Conservation (phyloP, 2,888 invertebrate genomes). For the Seira ritae region DNA sequence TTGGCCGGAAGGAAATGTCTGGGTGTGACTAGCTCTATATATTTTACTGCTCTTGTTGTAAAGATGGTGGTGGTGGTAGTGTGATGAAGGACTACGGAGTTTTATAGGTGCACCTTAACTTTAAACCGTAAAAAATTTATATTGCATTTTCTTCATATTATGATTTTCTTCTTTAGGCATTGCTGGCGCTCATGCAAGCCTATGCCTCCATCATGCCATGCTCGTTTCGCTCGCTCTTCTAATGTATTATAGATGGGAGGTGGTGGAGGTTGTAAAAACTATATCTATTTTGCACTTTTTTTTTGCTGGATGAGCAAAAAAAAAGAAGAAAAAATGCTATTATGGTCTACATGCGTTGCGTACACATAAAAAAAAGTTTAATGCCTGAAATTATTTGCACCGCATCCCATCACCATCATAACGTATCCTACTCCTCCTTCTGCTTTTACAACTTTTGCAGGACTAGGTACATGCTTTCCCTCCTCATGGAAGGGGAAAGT, state of each 20-base stretch:
- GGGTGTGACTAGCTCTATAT: slow-evolving; percentile 41
- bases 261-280: not conserved
- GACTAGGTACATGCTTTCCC: not conserved
- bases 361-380: slow-evolving; percentile 63
- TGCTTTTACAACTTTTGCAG: not conserved
- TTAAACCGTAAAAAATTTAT: not conserved
- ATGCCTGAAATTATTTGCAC: slow-evolving; percentile 61
- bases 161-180: not conserved
- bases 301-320: slow-evolving; percentile 8
- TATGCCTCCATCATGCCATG: not conserved
- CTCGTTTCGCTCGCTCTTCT: not conserved
- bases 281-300: not conserved
- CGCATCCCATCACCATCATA: slow-evolving; percentile 37
- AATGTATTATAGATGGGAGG: slow-evolving; percentile 45
- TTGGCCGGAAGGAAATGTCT: slow-evolving; percentile 45
- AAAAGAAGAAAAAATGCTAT: slow-evolving; percentile 18
- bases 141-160: not conserved
- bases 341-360: slow-evolving; percentile 45
- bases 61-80: not conserved
- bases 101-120: slow-evolving; percentile 15
- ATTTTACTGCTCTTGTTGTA: slow-evolving; percentile 14
- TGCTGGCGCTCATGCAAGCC: not conserved
- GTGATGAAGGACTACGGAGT: not conserved
- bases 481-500: slow-evolving; percentile 20
- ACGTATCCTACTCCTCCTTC: slow-evolving; percentile 15